Conservation (phyloP, 2,113 vertebrate species). For the Myotis brandtii region DNA sequence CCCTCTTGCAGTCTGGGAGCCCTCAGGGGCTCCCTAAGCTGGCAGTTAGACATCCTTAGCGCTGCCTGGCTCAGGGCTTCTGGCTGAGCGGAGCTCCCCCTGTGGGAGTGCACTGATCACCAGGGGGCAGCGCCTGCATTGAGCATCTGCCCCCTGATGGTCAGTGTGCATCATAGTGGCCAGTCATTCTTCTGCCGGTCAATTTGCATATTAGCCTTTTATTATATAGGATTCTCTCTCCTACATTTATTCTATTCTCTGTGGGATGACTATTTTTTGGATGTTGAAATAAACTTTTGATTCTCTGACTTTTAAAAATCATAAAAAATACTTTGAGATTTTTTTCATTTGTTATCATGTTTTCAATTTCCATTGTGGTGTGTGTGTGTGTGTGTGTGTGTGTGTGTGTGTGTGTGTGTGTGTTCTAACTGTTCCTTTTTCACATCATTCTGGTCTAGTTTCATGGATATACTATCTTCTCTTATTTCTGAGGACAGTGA, state of each 20-base stretch:
- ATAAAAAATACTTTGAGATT: neutral
- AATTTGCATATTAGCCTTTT: too few relatives aligned
- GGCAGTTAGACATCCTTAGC: too few relatives aligned
- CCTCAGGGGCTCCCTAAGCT: too few relatives aligned
- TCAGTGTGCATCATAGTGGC: too few relatives aligned
- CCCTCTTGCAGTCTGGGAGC: too few relatives aligned
- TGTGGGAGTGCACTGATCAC: too few relatives aligned
- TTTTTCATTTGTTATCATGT: neutral
- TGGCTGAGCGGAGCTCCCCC: too few relatives aligned
- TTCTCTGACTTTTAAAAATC: slow-evolving; percentile 14
- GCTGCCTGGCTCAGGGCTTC: too few relatives aligned
- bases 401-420: too few relatives aligned
- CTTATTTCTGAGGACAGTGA: neutral
- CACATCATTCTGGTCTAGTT: neutral
- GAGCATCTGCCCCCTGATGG: too few relatives aligned
- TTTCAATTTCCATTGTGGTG: neutral
- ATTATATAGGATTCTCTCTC: neutral
- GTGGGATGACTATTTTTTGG: neutral
- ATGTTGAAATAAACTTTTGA: slow-evolving; percentile 8
- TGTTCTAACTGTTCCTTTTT: neutral
- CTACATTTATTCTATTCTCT: slow-evolving; percentile 8
- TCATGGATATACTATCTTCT: neutral
- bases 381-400: neutral
- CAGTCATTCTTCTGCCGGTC: too few relatives aligned
- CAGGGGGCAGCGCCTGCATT: too few relatives aligned